Evolutionary conservation across 2,888 invertebrate species (phyloP).

Genomic region (Hydrotaea cyrtoneurina): DNA sequence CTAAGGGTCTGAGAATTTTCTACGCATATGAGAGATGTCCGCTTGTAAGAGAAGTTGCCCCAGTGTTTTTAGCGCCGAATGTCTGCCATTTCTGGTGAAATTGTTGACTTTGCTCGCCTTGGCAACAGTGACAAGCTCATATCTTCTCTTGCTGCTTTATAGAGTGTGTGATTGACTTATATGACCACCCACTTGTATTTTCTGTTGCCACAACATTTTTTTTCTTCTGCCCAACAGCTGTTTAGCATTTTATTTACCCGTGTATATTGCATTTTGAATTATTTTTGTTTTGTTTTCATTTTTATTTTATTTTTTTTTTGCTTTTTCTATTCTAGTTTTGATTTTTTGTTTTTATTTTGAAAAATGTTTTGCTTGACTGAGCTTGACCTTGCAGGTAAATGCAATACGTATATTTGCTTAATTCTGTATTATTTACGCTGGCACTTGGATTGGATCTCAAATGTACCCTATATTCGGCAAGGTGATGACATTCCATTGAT

Average conservation of each 20-base stretch:
- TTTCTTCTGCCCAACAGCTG: slow-evolving; percentile 58
- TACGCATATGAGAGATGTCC: too few species aligned
- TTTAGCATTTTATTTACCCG: slow-evolving; percentile 22
- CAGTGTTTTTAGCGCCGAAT: too few species aligned
- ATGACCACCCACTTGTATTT: neutral
- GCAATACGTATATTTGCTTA: slow-evolving; percentile 42
- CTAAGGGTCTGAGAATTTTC: too few species aligned
- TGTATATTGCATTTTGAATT: slow-evolving; percentile 59
- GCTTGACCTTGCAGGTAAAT: slow-evolving; percentile 69
- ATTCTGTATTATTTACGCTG: neutral
- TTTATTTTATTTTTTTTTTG: slow-evolving; percentile 43
- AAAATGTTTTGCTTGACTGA: slow-evolving; percentile 63
- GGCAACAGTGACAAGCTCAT: too few species aligned
- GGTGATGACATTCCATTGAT: too few species aligned
- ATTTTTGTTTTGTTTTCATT: slow-evolving; percentile 44
- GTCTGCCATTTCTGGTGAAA: too few species aligned
- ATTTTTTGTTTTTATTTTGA: slow-evolving; percentile 37
- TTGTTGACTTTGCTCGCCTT: too few species aligned
- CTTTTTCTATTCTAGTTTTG: neutral
- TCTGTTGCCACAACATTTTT: too few species aligned
- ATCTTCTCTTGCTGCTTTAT: neutral
- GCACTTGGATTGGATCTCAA: neutral
- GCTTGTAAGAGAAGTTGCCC: too few species aligned
- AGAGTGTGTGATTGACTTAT: neutral
- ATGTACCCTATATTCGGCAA: neutral